A percentile compares a stretch with the other conserved stretches of the same genome.
phyloP scores from a whole-genome alignment of 2,797 vertebrate species.

The Intellagama lesueurii region DNA sequence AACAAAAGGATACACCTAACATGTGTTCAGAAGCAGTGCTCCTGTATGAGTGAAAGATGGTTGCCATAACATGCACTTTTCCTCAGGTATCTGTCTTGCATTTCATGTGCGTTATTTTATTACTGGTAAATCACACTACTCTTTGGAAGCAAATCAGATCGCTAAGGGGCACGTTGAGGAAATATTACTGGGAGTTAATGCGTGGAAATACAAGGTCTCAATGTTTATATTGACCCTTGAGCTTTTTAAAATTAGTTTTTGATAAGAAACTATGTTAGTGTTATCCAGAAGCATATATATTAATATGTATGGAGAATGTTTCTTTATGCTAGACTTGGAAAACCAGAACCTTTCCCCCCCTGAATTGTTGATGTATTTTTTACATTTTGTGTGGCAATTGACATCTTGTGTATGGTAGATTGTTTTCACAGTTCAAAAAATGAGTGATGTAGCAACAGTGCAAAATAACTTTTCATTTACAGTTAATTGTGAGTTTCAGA shows the following conservation, averaged over 20 bases:
- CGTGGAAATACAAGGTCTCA: no score
- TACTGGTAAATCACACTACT: no score
- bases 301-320: not conserved
- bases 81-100: not conserved
- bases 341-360: not conserved
- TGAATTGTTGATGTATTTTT: not conserved
- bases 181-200: no score
- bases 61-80: not conserved
- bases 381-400: not conserved
- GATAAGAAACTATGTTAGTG: not conserved
- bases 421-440: not conserved
- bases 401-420: not conserved
- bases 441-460: not conserved
- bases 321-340: not conserved
- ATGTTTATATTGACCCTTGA: no score
- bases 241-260: not conserved
- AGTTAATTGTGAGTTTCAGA: not conserved
- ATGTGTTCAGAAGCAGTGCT: no score
- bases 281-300: not conserved
- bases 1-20: no score
- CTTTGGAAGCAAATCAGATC: no score
- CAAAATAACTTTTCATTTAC: not conserved
- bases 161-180: no score
- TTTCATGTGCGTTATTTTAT: no score
- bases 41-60: not conserved